A percentile compares a stretch with the other conserved stretches of the same genome.
These are phyloP conservation scores for Stenurella melanura DNA, from an alignment of 2,888 invertebrate species.

Conservation along the genomic window DNA sequence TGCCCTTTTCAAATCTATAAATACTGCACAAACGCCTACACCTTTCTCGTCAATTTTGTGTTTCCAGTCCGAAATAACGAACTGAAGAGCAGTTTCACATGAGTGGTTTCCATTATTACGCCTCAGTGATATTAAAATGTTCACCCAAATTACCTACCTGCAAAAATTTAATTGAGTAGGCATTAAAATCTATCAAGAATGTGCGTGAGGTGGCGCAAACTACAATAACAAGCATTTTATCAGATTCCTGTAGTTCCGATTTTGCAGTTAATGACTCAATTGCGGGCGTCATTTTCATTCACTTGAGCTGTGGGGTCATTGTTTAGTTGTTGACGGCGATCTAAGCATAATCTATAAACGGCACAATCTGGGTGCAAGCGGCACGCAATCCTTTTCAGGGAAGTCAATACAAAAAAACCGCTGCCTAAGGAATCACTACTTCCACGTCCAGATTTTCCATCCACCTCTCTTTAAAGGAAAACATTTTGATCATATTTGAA, in stretches of 20 bases:
- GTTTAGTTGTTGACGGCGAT: conserved; percentile 57
- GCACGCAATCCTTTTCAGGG: conserved; percentile 50
- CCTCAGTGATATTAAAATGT: not conserved
- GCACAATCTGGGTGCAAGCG: conserved; percentile 48
- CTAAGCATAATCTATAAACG: conserved; percentile 47
- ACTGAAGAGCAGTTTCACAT: too few relatives aligned
- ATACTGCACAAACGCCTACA: too few relatives aligned
- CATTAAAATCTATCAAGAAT: conserved; percentile 4
- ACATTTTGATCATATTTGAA: too few relatives aligned
- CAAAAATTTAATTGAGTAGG: not conserved
- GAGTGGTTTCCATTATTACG: not conserved
- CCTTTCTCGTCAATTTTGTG: too few relatives aligned
- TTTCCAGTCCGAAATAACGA: too few relatives aligned
- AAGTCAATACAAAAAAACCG: not conserved
- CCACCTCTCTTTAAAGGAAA: too few relatives aligned
- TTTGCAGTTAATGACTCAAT: conserved; percentile 69
- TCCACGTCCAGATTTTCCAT: too few relatives aligned
- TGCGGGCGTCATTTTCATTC: conserved; percentile 60
- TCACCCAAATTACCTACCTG: not conserved
- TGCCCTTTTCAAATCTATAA: too few relatives aligned
- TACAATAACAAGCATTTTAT: conserved; percentile 49
- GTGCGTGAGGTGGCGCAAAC: conserved; percentile 17
- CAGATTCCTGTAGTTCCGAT: conserved; percentile 64
- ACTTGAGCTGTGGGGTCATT: conserved; percentile 49
- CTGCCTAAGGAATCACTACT: too few relatives aligned